Evolutionary conservation across 92 coral and sea anemone species (phyloP).

Genomic region (Phenganax marumi): DNA sequence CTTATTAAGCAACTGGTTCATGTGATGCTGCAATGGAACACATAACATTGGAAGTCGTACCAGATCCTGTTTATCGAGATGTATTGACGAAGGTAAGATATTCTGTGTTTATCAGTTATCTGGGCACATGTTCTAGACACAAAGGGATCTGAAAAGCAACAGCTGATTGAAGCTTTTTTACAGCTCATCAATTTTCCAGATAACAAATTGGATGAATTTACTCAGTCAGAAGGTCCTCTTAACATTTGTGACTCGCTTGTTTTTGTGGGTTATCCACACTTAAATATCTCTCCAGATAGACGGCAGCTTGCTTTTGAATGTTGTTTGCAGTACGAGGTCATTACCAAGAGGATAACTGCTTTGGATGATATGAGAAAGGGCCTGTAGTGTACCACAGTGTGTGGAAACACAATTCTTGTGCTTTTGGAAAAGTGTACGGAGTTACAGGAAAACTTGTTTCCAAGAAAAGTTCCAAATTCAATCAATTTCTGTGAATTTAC

Average conservation of each 20-base stretch:
- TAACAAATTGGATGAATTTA: constrained; percentile 9
- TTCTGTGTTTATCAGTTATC: background rate
- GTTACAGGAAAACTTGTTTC: constrained; percentile 43
- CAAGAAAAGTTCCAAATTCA: background rate
- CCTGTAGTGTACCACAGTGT: constrained; percentile 32
- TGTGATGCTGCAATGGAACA: constrained; percentile 48
- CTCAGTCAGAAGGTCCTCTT: constrained; percentile 17
- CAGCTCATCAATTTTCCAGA: constrained; percentile 20
- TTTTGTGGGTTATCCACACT: constrained; percentile 49
- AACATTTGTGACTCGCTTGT: constrained; percentile 43
- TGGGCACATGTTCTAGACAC: background rate
- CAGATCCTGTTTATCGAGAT: too few relatives aligned
- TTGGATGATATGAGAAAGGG: constrained; percentile 53
- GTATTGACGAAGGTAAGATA: background rate
- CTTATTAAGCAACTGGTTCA: constrained; percentile 25
- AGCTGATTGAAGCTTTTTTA: constrained; percentile 5
- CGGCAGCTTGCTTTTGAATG: constrained; percentile 52
- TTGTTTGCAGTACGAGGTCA: constrained; percentile 42
- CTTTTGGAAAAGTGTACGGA: constrained; percentile 24
- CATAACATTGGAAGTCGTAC: constrained; percentile 26
- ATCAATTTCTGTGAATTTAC: background rate
- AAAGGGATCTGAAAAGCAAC: constrained; percentile 1
- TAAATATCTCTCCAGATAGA: constrained; percentile 32
- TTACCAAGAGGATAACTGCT: constrained; percentile 45
- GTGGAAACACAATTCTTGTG: constrained; percentile 40